Base-by-base conservation (phyloP, 1,140 invertebrate species). In the Aphelenchoides besseyi region DNA sequence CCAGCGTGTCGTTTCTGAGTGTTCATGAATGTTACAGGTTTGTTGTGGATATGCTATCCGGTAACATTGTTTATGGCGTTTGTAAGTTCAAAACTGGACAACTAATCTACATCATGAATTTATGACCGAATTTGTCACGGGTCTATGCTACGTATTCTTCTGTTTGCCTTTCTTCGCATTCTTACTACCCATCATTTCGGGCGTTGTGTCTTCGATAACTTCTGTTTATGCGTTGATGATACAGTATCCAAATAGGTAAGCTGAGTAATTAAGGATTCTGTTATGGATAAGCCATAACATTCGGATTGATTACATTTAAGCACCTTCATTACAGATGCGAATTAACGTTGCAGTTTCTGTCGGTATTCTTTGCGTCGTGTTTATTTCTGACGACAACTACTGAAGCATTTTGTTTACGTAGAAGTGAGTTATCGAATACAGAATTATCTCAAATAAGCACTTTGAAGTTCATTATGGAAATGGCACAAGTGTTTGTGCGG, bases 71-170 rank as follows among this genome's bases (percentile, higher is more conserved):
- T 76, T 18, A 32, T 76, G 23, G 75, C 70, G 8, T 70, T 76
- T 57, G 74, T 76, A 67, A 75, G 55, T 73, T 16, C 3, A 48
- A 18, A 18, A 29, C 67, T 33, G 12, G 12, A n/a, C 29, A 73
- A 16, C 30, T 61, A 52, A 2, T 75, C 23, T 73, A 1, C 8
- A 70, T 2, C 16, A 33, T 18, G 12, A 32, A n/a, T 70, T 76
- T 70, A 30, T 79, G 75, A 26, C 75, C 29, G 75, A 76, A 66
- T 76, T 76, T 63, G 29, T 41, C 23, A 59, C 55, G 30, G 75
- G 75, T 16, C 75, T 76, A n/a, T 29, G 57, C 18, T 75, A 76
- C 48, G 63, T 78, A 18, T 76, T 76, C 73, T 79, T 79, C 41
- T 76, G 75, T 36, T 73, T 76, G 16, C 75, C 75, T 23, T 76